phyloP scores from a whole-genome alignment of 2,888 invertebrate species.

The Brenthis daphne region DNA sequence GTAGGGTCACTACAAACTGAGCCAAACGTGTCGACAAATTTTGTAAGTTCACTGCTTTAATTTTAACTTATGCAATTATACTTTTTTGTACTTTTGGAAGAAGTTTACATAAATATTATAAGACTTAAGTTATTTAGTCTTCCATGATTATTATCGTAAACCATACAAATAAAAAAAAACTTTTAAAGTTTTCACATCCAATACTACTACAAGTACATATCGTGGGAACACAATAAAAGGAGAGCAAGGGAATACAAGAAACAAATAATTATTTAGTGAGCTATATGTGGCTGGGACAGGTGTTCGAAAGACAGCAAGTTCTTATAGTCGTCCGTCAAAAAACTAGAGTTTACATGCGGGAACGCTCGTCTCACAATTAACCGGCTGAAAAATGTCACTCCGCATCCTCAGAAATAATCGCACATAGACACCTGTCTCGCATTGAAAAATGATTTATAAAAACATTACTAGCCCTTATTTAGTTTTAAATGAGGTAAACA shows the following conservation, averaged over 20 bases:
- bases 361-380: conserved; percentile 62
- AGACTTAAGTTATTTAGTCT: background rate
- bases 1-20: too few species aligned
- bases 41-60: background rate
- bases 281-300: conserved; percentile 50
- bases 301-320: conserved; percentile 61
- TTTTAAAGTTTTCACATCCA: background rate
- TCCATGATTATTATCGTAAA: background rate
- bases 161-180: background rate
- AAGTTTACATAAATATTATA: background rate
- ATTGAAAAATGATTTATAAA: conserved; percentile 48
- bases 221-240: conserved; percentile 41
- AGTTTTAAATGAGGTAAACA: conserved; percentile 2
- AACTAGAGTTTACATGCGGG: conserved; percentile 63
- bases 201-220: conserved; percentile 23
- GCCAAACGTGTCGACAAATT: too few species aligned
- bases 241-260: conserved; percentile 39
- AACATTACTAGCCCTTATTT: conserved; percentile 29
- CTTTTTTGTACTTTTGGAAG: too few species aligned
- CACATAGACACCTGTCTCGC: conserved; percentile 61
- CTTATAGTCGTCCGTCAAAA: conserved; percentile 61
- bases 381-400: conserved; percentile 73
- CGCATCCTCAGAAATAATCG: conserved; percentile 60
- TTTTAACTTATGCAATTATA: background rate
- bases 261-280: conserved; percentile 46